Evolutionary conservation across 1,140 invertebrate species (phyloP), one percentile per base, ranked within the genome.

Genomic region (Dinothrombium tinctorium): DNA sequence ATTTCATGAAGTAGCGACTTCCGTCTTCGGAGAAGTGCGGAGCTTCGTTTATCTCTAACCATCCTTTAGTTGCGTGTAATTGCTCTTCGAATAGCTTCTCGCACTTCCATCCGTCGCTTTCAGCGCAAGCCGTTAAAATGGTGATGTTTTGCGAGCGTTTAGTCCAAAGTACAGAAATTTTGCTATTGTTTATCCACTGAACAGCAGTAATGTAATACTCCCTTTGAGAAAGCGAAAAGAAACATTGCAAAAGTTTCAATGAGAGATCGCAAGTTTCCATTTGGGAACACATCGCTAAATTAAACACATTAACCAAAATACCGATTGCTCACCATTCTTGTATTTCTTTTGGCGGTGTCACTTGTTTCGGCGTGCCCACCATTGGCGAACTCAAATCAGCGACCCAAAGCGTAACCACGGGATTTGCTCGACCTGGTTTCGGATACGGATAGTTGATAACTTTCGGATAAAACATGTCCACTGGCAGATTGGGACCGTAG

Each of bases 11-110:
- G 45, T 60, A 59, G 8, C 44, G 44, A 19, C 50, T 40, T n/a
- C 52, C 52, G 28, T 52, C 44, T 6, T 48, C 35, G n/a, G 50
- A 44, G 37, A 58, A 53, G n/a, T 54, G 14, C 14, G 71, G 59
- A 11, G 68, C 64, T 33, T 64, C 62, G 39, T 58, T 53, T 6
- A 61, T 47, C 33, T 76, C 72, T 12, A 79, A 62, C 75, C 76
- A 80, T 38, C 76, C 75, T 26, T 64, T 42, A n/a, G 44, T 46
- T 29, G 46, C 41, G 25, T 45, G 45, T 32, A 50, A 37, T 33
- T 48, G 42, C 31, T 53, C 46, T 24, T 37, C 38, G 15, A 43
- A 42, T 21, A 46, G 26, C 33, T 38, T 47, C 6, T 40, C 28
- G 24, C 49, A 50, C 14, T 24, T 26, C 49, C 49, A 50, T 20